Evolutionary conservation across 2,888 invertebrate species (phyloP), one percentile per base, ranked within the genome.

Genomic region (Meteorus cinctellus): DNA sequence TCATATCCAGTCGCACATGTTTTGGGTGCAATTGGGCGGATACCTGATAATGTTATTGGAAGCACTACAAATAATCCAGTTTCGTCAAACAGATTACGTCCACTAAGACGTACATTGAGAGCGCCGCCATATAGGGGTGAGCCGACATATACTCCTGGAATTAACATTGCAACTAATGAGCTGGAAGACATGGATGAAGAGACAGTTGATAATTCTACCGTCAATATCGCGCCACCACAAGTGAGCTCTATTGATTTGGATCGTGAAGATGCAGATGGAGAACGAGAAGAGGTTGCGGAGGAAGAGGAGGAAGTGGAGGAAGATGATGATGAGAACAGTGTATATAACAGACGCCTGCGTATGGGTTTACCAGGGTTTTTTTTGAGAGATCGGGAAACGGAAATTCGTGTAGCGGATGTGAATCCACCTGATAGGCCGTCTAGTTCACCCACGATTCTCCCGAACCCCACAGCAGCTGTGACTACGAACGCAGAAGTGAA

Each of bases 121-220:
- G 19, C 8, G 3, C 5, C 1, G n/a, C 34, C 4, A 0, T 10
- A 19, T 34, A n/a, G 3, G 1, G 14, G 16, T 16, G 36, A 36
- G 1, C 55, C 19, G 8, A 4, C 55, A 8, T 24, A 55, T 55
- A 0, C 4, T 48, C 34, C 34, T 24, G 36, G 63, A 27, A 59
- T 51, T n/a, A 24, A n/a, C 34, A 55, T 67, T 66, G 67, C 60
- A 55, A 48, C 19, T 29, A 24, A 69, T 16, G 75, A 72, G 62
- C 41, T 14, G 12, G 74, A 69, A 8, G 68, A 78, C 2, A 62
- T 74, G 14, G 31, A 24, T 24, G 51, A 36, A 48, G 71, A 74
- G 16, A 36, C 12, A 6, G 36, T 27, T 41, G 12, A 24, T 6
- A 36, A 59, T 4, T 19, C 45, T 12, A 6, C 55, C 10, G 16